These are phyloP conservation scores for Eulacestoma nigropectus DNA, from an alignment of 2,113 vertebrate species.

Conservation along the genomic window DNA sequence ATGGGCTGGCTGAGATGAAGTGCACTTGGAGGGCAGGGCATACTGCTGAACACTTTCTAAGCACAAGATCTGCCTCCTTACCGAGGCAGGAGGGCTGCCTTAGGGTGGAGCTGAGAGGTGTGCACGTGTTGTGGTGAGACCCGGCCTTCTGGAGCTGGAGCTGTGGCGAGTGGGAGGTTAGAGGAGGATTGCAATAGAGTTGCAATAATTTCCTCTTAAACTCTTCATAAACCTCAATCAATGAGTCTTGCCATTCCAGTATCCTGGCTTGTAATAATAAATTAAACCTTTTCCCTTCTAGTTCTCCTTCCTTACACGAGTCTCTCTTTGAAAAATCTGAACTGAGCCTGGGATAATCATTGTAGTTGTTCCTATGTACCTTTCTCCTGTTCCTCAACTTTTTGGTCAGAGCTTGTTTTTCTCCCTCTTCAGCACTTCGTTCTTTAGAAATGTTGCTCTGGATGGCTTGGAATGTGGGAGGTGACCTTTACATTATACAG, in stretches of 20 bases:
- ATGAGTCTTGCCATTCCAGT: neutral
- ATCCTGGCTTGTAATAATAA: neutral
- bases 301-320: accelerated
- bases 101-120: neutral
- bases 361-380: neutral
- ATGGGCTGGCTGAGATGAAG: neutral
- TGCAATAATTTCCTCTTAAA: neutral
- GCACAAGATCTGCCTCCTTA: neutral
- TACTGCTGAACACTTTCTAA: neutral
- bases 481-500: neutral
- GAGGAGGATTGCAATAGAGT: neutral
- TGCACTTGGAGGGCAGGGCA: neutral
- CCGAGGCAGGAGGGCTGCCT: neutral
- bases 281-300: neutral
- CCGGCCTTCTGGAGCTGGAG: neutral
- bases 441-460: neutral
- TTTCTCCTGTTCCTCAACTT: neutral
- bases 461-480: neutral
- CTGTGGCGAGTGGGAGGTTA: neutral
- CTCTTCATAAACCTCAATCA: neutral
- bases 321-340: neutral
- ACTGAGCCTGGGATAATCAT: neutral
- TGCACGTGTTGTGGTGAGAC: accelerated
- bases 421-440: neutral
- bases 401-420: neutral